Evolutionary conservation across 2,797 vertebrate species (phyloP).

Genomic region (Phoebastria nigripes): DNA sequence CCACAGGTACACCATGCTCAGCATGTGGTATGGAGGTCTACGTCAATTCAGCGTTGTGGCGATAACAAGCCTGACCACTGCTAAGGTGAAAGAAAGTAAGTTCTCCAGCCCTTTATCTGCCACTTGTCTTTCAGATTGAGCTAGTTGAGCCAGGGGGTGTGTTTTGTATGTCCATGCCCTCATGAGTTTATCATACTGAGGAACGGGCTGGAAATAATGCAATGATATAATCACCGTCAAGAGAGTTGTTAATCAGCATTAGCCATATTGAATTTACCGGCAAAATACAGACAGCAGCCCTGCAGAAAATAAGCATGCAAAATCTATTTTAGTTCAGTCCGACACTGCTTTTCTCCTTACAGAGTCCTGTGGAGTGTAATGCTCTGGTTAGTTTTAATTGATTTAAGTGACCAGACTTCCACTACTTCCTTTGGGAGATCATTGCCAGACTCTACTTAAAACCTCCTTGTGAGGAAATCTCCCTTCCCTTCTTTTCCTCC

Average conservation of each 20-base stretch:
- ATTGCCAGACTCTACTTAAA: conserved; percentile 47
- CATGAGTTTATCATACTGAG: not conserved
- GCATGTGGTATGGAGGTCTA: not conserved
- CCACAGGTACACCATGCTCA: not conserved
- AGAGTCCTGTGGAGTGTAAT: not conserved
- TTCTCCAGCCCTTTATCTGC: not conserved
- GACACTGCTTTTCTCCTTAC: not conserved
- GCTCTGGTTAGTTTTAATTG: conserved; percentile 53
- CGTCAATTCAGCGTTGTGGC: rapidly evolving
- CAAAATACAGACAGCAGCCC: conserved; percentile 9
- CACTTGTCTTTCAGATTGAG: not conserved
- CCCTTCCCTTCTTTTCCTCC: conserved; percentile 12
- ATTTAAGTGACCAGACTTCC: conserved; percentile 58
- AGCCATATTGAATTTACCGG: conserved; percentile 28
- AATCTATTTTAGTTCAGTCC: not conserved
- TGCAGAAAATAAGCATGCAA: not conserved
- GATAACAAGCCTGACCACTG: not conserved
- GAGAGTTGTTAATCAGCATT: conserved; percentile 50
- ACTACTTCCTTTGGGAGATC: conserved; percentile 48
- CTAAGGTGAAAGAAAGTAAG: not conserved
- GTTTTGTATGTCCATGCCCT: not conserved
- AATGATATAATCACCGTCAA: not conserved
- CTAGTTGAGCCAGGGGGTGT: not conserved
- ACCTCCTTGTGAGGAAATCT: conserved; percentile 7
- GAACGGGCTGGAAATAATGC: not conserved